phyloP scores from a whole-genome alignment of 2,797 vertebrate species.

The Sebastes kiyomatsui region DNA sequence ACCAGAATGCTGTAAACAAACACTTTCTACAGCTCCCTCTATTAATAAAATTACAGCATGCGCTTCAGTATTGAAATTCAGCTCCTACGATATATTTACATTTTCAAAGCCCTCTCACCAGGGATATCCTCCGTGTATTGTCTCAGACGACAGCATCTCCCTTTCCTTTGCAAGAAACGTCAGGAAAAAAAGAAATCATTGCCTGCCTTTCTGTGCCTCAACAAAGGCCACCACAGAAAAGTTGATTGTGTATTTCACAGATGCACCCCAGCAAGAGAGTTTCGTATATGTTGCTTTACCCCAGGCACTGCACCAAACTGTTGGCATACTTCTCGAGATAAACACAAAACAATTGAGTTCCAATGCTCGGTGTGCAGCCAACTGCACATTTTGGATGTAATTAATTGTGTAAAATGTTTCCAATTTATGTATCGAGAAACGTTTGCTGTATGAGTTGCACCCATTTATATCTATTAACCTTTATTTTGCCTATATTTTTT shows the following conservation, averaged over 20 bases:
- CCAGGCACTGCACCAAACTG: not conserved
- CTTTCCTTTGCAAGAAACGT: not conserved
- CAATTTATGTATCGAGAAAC: not conserved
- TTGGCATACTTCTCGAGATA: not conserved
- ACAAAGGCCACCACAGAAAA: conserved; percentile 31
- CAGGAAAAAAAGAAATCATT: conserved; percentile 6
- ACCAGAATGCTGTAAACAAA: not conserved
- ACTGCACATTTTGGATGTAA: not conserved
- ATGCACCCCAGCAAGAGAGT: not conserved
- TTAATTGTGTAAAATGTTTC: not conserved
- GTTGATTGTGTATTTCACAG: conserved; percentile 25
- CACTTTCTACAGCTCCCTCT: not conserved
- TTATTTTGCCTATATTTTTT: not conserved
- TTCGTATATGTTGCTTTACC: not conserved
- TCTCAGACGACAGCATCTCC: conserved; percentile 12
- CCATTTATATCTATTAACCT: not conserved
- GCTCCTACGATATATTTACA: conserved; percentile 20
- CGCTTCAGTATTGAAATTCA: conserved; percentile 1
- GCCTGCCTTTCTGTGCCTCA: conserved; percentile 19
- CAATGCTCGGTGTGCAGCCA: not conserved
- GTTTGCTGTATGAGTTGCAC: not conserved
- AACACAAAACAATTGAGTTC: conserved; percentile 13
- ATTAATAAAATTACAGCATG: not conserved
- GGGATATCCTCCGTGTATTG: conserved; percentile 3
- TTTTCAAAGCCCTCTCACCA: conserved; percentile 6